Conservation (phyloP, 2,797 vertebrate species). For the Pseudochirops cupreus region DNA sequence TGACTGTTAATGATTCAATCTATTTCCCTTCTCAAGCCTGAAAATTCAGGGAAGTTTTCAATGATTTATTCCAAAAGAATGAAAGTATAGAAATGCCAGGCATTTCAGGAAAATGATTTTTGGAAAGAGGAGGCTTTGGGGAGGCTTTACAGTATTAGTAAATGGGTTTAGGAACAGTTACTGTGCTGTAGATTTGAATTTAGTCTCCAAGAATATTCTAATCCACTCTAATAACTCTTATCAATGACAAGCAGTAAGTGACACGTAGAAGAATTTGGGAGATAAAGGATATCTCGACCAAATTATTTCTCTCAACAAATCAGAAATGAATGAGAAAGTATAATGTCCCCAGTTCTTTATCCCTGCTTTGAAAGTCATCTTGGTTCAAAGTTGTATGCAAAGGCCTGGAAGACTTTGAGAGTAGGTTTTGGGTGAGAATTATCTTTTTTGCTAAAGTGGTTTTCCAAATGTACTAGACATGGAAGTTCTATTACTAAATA, state of each 20-base stretch:
- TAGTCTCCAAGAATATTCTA: background rate
- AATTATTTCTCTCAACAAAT: constrained; percentile 2
- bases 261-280: background rate
- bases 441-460: constrained; percentile 50
- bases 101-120: background rate
- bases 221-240: constrained; percentile 1
- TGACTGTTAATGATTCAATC: background rate
- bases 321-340: background rate
- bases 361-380: constrained; percentile 42
- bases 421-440: background rate
- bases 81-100: background rate
- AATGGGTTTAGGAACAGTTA: too few species aligned
- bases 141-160: background rate
- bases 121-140: background rate
- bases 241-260: background rate
- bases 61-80: background rate
- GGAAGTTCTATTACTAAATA: background rate
- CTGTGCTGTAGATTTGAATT: background rate
- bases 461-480: constrained; percentile 20
- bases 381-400: constrained; percentile 37
- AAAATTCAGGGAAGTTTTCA: background rate
- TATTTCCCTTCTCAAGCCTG: background rate
- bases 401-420: background rate
- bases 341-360: background rate
- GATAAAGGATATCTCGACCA: constrained; percentile 6